A percentile compares a stretch with the other conserved stretches of the same genome.
phyloP scores from a whole-genome alignment of 1,140 invertebrate genomes.

The Octopus bimaculoides region DNA sequence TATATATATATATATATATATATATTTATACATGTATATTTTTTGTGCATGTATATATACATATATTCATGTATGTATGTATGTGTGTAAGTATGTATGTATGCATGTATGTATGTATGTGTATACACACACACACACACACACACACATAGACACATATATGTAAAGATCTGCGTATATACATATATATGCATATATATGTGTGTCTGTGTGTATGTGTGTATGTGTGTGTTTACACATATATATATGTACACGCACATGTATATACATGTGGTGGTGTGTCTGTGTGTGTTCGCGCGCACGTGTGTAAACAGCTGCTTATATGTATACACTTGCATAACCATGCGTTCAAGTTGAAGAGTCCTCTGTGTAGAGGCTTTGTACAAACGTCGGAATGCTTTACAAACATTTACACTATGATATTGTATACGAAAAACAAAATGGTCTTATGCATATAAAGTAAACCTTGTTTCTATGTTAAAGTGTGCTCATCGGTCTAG shows the following conservation, averaged over 20 bases:
- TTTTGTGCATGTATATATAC: background rate
- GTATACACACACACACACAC: background rate
- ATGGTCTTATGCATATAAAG: too few relatives aligned
- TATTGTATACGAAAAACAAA: too few relatives aligned
- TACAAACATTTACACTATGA: too few relatives aligned
- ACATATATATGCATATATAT: background rate
- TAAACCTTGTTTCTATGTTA: too few relatives aligned
- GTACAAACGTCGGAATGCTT: too few relatives aligned
- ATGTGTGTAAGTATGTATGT: background rate
- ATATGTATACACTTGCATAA: too few relatives aligned
- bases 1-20: background rate
- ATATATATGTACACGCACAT: background rate
- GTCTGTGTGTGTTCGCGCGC: background rate
- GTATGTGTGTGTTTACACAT: background rate
- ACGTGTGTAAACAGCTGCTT: too few relatives aligned
- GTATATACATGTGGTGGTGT: background rate
- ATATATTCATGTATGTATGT: background rate
- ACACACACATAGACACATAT: background rate
- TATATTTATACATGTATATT: background rate
- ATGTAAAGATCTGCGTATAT: background rate
- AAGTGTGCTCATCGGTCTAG: too few relatives aligned
- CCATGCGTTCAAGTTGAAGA: too few relatives aligned
- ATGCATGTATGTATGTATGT: background rate
- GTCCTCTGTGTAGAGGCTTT: too few relatives aligned
- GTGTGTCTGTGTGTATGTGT: background rate